A percentile compares a stretch with the other conserved stretches of the same genome.
Evolutionary conservation across 1,140 invertebrate species (phyloP).

Genomic region (Schlechtendalia chinensis): DNA sequence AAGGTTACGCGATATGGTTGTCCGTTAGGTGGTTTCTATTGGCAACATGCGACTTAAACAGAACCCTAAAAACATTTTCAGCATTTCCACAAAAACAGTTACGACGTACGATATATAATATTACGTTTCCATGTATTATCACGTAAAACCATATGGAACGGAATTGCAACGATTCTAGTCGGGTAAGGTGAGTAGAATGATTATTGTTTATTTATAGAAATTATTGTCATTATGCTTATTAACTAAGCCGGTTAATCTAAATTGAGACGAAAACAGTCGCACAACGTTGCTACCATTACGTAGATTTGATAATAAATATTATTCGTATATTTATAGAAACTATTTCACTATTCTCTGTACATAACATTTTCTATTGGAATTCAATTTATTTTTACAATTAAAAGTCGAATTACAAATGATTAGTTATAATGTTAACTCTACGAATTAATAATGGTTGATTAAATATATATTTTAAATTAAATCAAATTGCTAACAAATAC

Average conservation of each 20-base stretch:
- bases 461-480: too few species aligned
- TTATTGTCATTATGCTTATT: background rate
- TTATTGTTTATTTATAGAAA: background rate
- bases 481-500: too few species aligned
- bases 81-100: constrained; percentile 2
- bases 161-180: background rate
- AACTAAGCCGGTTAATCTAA: background rate
- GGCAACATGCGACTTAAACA: constrained; percentile 37
- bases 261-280: too few species aligned
- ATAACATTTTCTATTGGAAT: too few species aligned
- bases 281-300: too few species aligned
- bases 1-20: background rate
- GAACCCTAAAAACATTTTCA: background rate
- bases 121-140: constrained; percentile 8
- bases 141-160: background rate
- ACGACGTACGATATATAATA: background rate
- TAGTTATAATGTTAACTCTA: too few species aligned
- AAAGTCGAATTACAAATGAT: too few species aligned
- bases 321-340: too few species aligned
- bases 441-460: too few species aligned
- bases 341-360: too few species aligned
- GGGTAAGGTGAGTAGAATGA: background rate
- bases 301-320: too few species aligned
- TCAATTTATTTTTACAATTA: too few species aligned
- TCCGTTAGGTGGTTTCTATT: constrained; percentile 30